Conservation (phyloP, 2,888 invertebrate species). For the Mimas tiliae region DNA sequence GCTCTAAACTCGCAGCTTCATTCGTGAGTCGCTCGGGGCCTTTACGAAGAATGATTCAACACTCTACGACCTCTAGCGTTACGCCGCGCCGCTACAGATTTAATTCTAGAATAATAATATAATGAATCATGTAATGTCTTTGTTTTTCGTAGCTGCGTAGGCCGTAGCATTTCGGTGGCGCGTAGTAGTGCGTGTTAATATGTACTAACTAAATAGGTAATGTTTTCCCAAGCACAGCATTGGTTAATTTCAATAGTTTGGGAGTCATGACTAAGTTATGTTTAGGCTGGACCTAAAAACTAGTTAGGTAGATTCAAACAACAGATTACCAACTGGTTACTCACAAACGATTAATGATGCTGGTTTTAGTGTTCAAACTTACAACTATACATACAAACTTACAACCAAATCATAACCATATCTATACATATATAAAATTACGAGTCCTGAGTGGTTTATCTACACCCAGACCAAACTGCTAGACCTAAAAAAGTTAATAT, state of each 20-base stretch:
- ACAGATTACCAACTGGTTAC: neutral
- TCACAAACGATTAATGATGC: neutral
- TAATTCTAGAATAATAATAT: conserved; percentile 8
- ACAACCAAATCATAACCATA: too few species aligned
- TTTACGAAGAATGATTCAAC: neutral
- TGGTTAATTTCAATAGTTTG: conserved; percentile 17
- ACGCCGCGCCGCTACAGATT: neutral
- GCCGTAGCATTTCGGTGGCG: conserved; percentile 30
- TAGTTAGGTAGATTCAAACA: conserved; percentile 6
- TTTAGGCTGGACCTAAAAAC: neutral
- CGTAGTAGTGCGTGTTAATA: conserved; percentile 46
- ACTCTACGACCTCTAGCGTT: neutral
- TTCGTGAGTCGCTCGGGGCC: too few species aligned
- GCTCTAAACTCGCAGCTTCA: too few species aligned
- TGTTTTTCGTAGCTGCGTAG: conserved; percentile 33
- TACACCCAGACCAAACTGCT: too few species aligned
- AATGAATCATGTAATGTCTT: neutral
- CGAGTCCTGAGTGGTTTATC: too few species aligned
- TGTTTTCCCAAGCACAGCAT: conserved; percentile 41
- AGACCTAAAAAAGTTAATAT: too few species aligned
- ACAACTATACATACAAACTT: too few species aligned
- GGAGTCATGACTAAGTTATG: neutral
- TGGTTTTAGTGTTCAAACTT: neutral
- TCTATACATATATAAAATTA: too few species aligned
- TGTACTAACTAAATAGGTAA: conserved; percentile 44